A percentile compares a stretch with the other conserved stretches of the same genome.
These are phyloP conservation scores for Pygoscelis antarcticus DNA, from an alignment of 2,113 vertebrate genomes.

Conservation along the genomic window DNA sequence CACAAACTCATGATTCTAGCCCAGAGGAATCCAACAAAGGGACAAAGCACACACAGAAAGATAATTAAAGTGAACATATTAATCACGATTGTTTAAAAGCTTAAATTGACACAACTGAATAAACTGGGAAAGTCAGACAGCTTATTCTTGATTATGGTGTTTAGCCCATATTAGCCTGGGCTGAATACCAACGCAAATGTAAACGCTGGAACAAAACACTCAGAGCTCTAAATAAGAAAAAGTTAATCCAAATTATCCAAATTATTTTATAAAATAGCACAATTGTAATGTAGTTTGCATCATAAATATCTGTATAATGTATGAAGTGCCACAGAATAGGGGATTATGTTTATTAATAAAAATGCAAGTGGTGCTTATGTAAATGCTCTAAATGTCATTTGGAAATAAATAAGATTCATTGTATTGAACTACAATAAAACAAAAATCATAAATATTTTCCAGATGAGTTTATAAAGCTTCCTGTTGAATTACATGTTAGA, in stretches of 20 bases:
- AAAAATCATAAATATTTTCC: background rate
- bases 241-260: conserved; percentile 41
- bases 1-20: conserved; percentile 93
- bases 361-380: background rate
- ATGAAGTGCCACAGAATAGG: background rate
- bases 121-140: background rate
- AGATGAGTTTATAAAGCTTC: background rate
- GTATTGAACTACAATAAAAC: background rate
- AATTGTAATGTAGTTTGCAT: background rate
- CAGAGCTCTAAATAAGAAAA: background rate
- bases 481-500: background rate
- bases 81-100: background rate
- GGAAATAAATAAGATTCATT: background rate
- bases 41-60: background rate
- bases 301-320: background rate
- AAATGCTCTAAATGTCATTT: background rate
- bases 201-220: background rate
- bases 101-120: background rate
- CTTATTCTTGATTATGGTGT: conserved; percentile 23
- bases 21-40: background rate
- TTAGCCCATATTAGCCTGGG: conserved; percentile 17
- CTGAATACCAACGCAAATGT: conserved; percentile 10
- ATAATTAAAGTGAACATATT: background rate
- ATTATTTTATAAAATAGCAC: background rate
- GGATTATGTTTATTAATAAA: conserved; percentile 18